Conservation (phyloP, 2,888 invertebrate species). For the Polyommatus icarus region DNA sequence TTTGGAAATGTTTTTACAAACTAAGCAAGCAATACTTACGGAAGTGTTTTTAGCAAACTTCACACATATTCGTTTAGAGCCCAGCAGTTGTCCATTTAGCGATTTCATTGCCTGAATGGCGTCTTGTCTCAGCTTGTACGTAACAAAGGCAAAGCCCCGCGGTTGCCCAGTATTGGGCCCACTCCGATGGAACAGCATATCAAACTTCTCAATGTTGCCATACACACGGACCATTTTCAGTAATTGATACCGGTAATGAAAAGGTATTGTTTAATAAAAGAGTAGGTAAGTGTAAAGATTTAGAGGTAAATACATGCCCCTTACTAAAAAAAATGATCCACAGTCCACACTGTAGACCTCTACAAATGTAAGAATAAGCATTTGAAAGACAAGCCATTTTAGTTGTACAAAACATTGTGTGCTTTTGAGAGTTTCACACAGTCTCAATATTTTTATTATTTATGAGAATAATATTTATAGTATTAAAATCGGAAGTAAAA, state of each 20-base stretch:
- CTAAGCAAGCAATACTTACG: slow-evolving; percentile 46
- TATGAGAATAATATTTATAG: no score
- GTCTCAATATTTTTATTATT: no score
- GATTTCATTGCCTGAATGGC: slow-evolving; percentile 86
- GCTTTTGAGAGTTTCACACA: no score
- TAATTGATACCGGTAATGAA: slow-evolving; percentile 94
- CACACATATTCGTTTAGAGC: slow-evolving; percentile 87
- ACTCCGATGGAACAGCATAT: slow-evolving; percentile 95
- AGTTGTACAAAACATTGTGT: no score
- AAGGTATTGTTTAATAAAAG: slow-evolving; percentile 58
- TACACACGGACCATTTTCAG: slow-evolving; percentile 97
- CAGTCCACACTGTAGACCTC: background rate
- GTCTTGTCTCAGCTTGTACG: slow-evolving; percentile 85
- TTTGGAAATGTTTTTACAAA: background rate
- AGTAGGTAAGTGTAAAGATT: slow-evolving; percentile 11
- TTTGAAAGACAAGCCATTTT: no score
- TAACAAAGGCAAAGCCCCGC: slow-evolving; percentile 96
- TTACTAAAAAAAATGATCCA: background rate
- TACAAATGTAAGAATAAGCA: no score
- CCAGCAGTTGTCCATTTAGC: slow-evolving; percentile 87
- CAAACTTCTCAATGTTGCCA: slow-evolving; percentile 96
- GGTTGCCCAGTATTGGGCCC: slow-evolving; percentile 94
- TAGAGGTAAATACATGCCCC: background rate
- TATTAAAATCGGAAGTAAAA: no score
- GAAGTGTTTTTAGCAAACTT: slow-evolving; percentile 89